Evolutionary conservation across 2,888 invertebrate genomes (phyloP).

Genomic region (Agonum fuliginosum): DNA sequence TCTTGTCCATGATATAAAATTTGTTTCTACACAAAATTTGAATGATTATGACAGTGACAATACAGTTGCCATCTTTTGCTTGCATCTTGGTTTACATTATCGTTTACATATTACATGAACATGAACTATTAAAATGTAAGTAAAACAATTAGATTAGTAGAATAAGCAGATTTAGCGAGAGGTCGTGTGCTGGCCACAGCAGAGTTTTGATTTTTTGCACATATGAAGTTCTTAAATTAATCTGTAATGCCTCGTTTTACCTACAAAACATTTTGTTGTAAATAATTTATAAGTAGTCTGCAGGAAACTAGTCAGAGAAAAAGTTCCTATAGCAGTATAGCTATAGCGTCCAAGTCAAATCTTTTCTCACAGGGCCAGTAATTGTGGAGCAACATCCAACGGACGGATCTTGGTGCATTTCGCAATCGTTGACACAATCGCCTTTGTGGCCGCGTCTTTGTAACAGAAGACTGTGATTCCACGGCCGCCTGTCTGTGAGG

Average conservation of each 20-base stretch:
- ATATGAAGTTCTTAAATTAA: neutral
- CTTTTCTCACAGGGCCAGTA: neutral
- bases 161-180: neutral
- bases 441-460: constrained; percentile 49
- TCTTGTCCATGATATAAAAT: no score
- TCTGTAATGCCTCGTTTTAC: neutral
- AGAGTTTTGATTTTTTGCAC: neutral
- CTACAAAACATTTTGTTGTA: neutral
- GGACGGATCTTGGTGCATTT: constrained; percentile 11
- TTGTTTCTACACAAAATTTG: no score
- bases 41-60: no score
- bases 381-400: neutral
- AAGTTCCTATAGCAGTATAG: neutral
- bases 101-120: no score
- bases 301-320: neutral
- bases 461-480: constrained; percentile 26
- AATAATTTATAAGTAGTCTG: neutral
- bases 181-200: neutral
- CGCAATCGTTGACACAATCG: constrained; percentile 50
- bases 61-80: no score
- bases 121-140: no score
- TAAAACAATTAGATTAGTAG: no score
- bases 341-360: neutral
- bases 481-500: constrained; percentile 7
- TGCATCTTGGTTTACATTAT: no score